Evolutionary conservation across 37 sponge, comb jelly and placozoan species (phyloP).

Genomic region (Petrosia ficiformis): DNA sequence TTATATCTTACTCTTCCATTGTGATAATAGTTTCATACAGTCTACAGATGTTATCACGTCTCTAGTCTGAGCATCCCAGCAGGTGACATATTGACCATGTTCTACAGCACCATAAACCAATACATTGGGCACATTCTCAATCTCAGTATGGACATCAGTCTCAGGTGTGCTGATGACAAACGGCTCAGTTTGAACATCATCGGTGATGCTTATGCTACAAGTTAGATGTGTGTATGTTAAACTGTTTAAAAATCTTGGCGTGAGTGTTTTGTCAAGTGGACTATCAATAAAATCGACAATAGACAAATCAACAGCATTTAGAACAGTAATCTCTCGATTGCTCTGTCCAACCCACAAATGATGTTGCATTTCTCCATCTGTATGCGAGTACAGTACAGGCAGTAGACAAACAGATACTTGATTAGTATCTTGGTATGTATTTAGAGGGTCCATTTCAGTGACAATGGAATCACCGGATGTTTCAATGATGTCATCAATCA

Average conservation of each 20-base stretch:
- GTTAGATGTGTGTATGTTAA: slow-evolving; percentile 43
- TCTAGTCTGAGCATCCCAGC: slow-evolving; percentile 42
- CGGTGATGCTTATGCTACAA: background rate
- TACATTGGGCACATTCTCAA: background rate
- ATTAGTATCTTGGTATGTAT: slow-evolving; percentile 8
- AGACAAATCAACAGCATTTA: slow-evolving; percentile 32
- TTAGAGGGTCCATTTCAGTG: background rate
- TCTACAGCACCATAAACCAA: slow-evolving; percentile 55
- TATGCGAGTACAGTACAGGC: slow-evolving; percentile 19
- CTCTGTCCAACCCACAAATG: slow-evolving; percentile 82
- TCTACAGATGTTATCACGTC: slow-evolving; percentile 18
- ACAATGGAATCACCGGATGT: background rate
- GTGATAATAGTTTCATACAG: slow-evolving; percentile 16
- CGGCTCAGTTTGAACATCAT: background rate
- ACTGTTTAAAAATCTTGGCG: slow-evolving; percentile 46
- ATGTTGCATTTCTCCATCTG: background rate
- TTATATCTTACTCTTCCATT: slow-evolving; percentile 14
- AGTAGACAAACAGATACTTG: slow-evolving; percentile 12
- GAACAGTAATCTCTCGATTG: slow-evolving; percentile 29
- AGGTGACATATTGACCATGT: slow-evolving; percentile 61
- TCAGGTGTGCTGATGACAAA: background rate
- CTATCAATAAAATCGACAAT: slow-evolving; percentile 33
- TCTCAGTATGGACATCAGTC: background rate
- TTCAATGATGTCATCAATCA: slow-evolving; percentile 1
- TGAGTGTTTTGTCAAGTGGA: slow-evolving; percentile 24